Conservation (phyloP, 1,140 invertebrate genomes). For the Drosophila yakuba region DNA sequence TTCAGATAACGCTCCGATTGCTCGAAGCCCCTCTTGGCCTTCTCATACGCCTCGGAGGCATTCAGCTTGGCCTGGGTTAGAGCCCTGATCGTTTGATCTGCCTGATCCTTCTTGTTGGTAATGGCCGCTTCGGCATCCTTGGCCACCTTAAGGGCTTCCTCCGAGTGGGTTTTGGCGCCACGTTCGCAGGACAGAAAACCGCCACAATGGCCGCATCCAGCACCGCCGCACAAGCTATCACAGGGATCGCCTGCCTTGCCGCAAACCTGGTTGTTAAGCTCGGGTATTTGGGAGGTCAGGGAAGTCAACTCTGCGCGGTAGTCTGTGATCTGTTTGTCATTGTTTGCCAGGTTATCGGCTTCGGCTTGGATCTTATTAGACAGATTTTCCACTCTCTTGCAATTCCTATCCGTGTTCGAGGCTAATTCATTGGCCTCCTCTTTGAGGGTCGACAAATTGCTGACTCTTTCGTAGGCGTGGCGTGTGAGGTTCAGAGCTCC, state of each 20-base stretch:
- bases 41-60: slow-evolving; percentile 85
- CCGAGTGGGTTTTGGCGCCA: slow-evolving; percentile 94
- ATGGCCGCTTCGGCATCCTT: slow-evolving; percentile 93
- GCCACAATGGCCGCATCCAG: slow-evolving; percentile 96
- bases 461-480: slow-evolving; percentile 89
- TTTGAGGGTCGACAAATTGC: slow-evolving; percentile 85
- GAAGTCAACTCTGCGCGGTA: slow-evolving; percentile 88
- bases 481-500: slow-evolving; percentile 96
- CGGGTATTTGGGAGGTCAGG: slow-evolving; percentile 91
- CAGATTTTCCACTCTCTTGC: slow-evolving; percentile 92
- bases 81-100: slow-evolving; percentile 87
- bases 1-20: slow-evolving; percentile 85
- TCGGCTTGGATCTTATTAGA: slow-evolving; percentile 89
- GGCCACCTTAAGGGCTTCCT: slow-evolving; percentile 93
- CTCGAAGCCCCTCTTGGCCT: slow-evolving; percentile 85
- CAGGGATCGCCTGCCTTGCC: slow-evolving; percentile 94
- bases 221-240: slow-evolving; percentile 96
- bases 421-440: slow-evolving; percentile 89
- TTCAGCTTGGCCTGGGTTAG: slow-evolving; percentile 87
- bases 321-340: slow-evolving; percentile 88
- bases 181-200: slow-evolving; percentile 93
- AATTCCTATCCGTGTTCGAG: slow-evolving; percentile 92
- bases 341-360: slow-evolving; percentile 90
- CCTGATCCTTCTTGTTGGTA: slow-evolving; percentile 91
- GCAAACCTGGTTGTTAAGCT: slow-evolving; percentile 95